phyloP scores from a whole-genome alignment of 2,888 invertebrate genomes.

The Slavum lentiscoides region DNA sequence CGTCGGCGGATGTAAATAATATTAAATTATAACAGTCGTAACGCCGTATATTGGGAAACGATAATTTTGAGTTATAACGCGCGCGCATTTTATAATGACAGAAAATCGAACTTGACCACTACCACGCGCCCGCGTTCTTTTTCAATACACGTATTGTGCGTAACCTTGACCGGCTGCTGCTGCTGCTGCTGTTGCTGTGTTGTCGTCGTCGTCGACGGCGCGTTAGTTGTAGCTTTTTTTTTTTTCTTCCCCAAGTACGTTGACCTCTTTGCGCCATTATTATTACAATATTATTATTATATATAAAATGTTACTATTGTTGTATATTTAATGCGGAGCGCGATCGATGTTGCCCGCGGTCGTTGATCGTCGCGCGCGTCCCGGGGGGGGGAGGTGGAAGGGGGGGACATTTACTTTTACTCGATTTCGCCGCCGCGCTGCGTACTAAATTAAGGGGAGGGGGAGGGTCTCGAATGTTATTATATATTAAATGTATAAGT shows the following conservation, averaged over 20 bases:
- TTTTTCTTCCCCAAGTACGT: slow-evolving; percentile 1
- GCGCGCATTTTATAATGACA: slow-evolving; percentile 20
- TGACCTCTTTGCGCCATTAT: slow-evolving; percentile 28
- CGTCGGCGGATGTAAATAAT: not conserved
- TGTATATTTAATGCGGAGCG: not conserved
- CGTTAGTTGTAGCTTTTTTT: not conserved
- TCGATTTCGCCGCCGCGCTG: slow-evolving; percentile 13
- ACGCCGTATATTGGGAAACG: no score
- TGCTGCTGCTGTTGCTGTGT: no score
- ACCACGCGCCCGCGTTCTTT: not conserved
- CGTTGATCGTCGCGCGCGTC: not conserved
- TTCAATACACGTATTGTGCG: not conserved
- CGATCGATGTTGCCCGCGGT: slow-evolving; percentile 10
- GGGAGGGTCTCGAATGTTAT: slow-evolving; percentile 1
- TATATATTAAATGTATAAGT: not conserved
- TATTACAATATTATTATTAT: slow-evolving; percentile 12
- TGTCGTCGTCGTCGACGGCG: not conserved
- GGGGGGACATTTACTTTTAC: not conserved
- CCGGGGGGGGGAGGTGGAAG: no score
- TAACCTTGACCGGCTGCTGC: slow-evolving; percentile 38
- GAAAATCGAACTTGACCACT: slow-evolving; percentile 49
- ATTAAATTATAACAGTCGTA: no score
- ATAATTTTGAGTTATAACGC: no score
- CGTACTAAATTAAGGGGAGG: not conserved
- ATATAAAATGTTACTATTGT: no score